Base-by-base conservation (phyloP, 2,888 invertebrate genomes). In the Lumbricus terrestris region DNA sequence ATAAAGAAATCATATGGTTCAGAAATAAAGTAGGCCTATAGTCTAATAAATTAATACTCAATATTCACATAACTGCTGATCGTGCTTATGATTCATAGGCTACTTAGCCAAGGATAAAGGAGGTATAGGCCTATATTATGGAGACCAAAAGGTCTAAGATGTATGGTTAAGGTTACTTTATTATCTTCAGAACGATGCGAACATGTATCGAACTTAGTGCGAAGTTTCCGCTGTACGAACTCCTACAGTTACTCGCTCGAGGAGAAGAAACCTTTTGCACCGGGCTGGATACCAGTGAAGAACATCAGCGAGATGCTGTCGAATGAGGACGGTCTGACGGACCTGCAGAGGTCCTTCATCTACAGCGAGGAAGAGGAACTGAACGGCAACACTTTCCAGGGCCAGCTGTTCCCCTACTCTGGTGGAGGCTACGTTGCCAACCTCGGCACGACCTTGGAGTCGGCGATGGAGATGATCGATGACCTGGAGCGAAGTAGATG, bases 381-480 rank as follows among this genome's bases (percentile, higher is more conserved):
- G 33, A 89, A 90, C 15, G 90, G 89, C 34, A n/a, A 92, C 13
- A 54, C 91, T 16, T 90, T 89, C 89, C 89, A 88, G 90, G 92
- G 92, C 1, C 29, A 47, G 54, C 35, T 90, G 82, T 88, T 89
- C 5, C 88, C 90, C 11, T 92, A 92, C 89, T 90, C 92, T 0
- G 92, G 91, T 13, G 92, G 93, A 18, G 92, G 92, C 16, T 93
- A 93, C 89, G 90, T 91, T 16, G 92, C 92, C 20, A 54, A 91
- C 35, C 90, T 92, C 82, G 92, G 92, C 11, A 35, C 47, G 20
- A 90, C 91, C 20, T 69, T 89, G 89, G 69, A 83, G 2, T 33
- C 90, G 33, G 92, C 92, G 13, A 20, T 38, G 33, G 13, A 20
- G 47, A 69, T 90, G 54, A 29, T 92, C 54, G 89, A 82, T 11